These are phyloP conservation scores for Orius insidiosus DNA, from an alignment of 1,140 invertebrate species.

Conservation along the genomic window DNA sequence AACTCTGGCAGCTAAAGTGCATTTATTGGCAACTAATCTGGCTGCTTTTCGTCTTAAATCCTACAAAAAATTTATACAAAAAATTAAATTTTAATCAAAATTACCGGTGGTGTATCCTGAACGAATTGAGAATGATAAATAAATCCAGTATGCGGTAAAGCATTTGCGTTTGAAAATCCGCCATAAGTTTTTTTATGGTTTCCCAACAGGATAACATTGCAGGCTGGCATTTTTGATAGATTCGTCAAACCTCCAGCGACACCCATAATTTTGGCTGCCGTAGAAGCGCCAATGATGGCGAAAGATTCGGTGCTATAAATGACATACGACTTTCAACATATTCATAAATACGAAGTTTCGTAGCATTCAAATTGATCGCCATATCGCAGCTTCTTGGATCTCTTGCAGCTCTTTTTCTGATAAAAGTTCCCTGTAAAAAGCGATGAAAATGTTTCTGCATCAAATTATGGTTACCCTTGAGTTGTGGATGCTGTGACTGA, in stretches of 20 bases:
- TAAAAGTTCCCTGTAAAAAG: slow-evolving; percentile 47
- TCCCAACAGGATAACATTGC: slow-evolving; percentile 83
- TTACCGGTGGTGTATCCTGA: slow-evolving; percentile 81
- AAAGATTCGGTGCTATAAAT: slow-evolving; percentile 96
- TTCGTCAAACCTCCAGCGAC: slow-evolving; percentile 94
- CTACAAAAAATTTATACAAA: slow-evolving; percentile 28
- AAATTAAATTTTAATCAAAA: slow-evolving; percentile 20
- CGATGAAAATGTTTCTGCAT: slow-evolving; percentile 1
- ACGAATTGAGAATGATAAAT: slow-evolving; percentile 92
- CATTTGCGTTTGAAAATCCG: slow-evolving; percentile 83
- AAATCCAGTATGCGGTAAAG: slow-evolving; percentile 89
- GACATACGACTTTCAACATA: slow-evolving; percentile 99
- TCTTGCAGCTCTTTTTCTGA: slow-evolving; percentile 66
- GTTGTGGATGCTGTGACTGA: slow-evolving; percentile 98
- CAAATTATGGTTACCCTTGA: slow-evolving; percentile 87
- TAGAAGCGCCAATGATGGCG: slow-evolving; percentile 87
- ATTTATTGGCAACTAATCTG: slow-evolving; percentile 80
- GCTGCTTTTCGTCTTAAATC: slow-evolving; percentile 89
- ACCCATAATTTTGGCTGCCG: slow-evolving; percentile 92
- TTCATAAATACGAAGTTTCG: slow-evolving; percentile 82
- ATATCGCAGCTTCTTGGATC: slow-evolving; percentile 94
- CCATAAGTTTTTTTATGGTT: slow-evolving; percentile 80
- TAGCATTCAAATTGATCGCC: slow-evolving; percentile 80
- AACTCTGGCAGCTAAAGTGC: slow-evolving; percentile 82
- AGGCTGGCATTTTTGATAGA: slow-evolving; percentile 92